Base-by-base conservation (phyloP, 2,888 invertebrate species). In the Harpalus rubripes region DNA sequence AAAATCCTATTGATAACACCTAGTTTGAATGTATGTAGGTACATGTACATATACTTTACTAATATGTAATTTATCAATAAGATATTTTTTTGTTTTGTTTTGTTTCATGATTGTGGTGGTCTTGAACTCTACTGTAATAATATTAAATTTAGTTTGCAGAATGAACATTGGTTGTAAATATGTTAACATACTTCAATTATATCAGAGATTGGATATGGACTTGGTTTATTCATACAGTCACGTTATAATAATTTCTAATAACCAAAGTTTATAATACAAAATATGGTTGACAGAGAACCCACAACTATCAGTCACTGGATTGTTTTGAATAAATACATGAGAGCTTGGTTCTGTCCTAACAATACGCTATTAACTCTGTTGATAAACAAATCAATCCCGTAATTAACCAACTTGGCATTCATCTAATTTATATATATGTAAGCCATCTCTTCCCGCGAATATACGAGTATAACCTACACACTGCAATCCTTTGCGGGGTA, bases 321-420 rank as follows among this genome's bases (percentile, higher is more conserved):
- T 68, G 68, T 39, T 18, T 39, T 68, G 32, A 68, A 39, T 68
- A 39, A 68, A 68, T 68, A 41, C n/a, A 68, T 59, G 6, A n/a
- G 39, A 1, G 68, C 68, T 63, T 7, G 39, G 39, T 15, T 39
- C 32, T 68, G 7, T n/a, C n/a, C 32, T 26, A 52, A 76, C 52
- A 76, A 44, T 76, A 76, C 52, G 52, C 52, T 52, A 76, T 76
- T 76, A 76, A 44, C 18, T 44, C 56, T 26, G 39, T n/a, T 44
- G 63, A 81, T 81, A 81, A 63, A 81, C 81, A 44, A 63, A 44
- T 81, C 81, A 81, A 81, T 81, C 52, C 22, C 32, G 68, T 81
- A 81, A 81, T 81, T 65, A 81, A 81, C 81, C 56, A 68, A 81
- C 26, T 68, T 65, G 81, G 68, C 81, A 68, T 56, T 81, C 65